These are phyloP conservation scores for Parasteatoda tepidariorum DNA, from an alignment of 1,140 invertebrate species.

Conservation along the genomic window DNA sequence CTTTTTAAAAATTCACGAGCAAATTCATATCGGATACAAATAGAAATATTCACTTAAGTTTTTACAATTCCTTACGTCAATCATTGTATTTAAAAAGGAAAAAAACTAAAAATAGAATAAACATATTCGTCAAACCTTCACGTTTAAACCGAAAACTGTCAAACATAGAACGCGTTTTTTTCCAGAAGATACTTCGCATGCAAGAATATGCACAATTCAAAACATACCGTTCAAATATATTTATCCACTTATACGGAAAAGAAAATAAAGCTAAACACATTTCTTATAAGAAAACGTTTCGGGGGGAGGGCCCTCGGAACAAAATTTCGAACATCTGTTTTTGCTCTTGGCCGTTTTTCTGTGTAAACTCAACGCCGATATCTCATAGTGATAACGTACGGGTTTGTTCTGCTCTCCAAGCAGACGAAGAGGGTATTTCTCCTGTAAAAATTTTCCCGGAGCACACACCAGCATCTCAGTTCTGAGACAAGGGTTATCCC, in stretches of 20 bases:
- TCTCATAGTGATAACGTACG: neutral
- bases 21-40: no score
- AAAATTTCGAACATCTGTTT: constrained; percentile 7
- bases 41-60: no score
- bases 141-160: neutral
- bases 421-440: neutral
- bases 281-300: neutral
- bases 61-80: no score
- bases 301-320: no score
- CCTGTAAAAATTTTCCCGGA: neutral
- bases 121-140: neutral
- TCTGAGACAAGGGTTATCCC: neutral
- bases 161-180: neutral
- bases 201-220: neutral
- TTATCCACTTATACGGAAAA: constrained; percentile 2
- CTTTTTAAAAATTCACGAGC: no score
- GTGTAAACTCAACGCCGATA: neutral
- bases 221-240: neutral
- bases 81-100: no score
- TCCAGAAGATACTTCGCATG: neutral
- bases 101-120: no score
- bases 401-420: constrained; percentile 12
- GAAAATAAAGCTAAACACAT: neutral
- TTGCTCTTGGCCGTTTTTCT: neutral
- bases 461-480: neutral